Percentiles rank a stretch among this genome's conserved stretches.
Conservation (phyloP, 2,797 vertebrate genomes). For the Labroides dimidiatus region DNA sequence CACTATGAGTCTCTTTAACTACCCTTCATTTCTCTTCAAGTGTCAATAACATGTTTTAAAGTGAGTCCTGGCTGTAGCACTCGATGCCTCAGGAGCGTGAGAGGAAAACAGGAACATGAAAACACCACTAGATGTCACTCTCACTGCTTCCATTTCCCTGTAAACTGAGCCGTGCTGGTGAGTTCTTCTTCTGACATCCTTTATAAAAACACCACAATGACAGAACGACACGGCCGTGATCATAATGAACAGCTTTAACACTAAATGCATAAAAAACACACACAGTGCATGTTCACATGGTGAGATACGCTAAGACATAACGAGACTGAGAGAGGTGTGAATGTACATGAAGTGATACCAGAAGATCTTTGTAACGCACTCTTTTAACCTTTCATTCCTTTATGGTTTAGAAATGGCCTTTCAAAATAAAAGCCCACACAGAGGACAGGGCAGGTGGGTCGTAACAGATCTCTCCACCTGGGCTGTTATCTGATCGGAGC, state of each 20-base stretch:
- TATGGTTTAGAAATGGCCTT: background rate
- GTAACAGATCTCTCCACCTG: background rate
- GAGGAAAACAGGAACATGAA: background rate
- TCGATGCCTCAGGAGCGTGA: conserved; percentile 1
- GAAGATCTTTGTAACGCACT: background rate
- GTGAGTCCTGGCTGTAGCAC: conserved; percentile 9
- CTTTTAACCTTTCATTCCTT: background rate
- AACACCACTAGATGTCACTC: conserved; percentile 76
- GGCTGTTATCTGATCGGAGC: conserved; percentile 1
- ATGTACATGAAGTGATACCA: conserved; percentile 30
- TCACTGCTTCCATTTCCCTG: conserved; percentile 52
- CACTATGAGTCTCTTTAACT: background rate
- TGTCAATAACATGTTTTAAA: background rate
- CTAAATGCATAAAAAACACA: background rate
- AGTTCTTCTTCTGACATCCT: conserved; percentile 17
- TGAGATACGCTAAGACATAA: conserved; percentile 22
- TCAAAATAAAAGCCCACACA: background rate
- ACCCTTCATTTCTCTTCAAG: background rate
- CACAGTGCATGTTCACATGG: conserved; percentile 2
- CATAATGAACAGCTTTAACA: conserved; percentile 41
- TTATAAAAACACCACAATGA: conserved; percentile 33
- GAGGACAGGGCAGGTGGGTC: background rate
- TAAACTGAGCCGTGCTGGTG: conserved; percentile 25
- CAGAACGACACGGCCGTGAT: conserved; percentile 44
- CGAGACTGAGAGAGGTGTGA: conserved; percentile 10